Conservation (phyloP, 2,113 vertebrate genomes). For the Oryzias woworae region DNA sequence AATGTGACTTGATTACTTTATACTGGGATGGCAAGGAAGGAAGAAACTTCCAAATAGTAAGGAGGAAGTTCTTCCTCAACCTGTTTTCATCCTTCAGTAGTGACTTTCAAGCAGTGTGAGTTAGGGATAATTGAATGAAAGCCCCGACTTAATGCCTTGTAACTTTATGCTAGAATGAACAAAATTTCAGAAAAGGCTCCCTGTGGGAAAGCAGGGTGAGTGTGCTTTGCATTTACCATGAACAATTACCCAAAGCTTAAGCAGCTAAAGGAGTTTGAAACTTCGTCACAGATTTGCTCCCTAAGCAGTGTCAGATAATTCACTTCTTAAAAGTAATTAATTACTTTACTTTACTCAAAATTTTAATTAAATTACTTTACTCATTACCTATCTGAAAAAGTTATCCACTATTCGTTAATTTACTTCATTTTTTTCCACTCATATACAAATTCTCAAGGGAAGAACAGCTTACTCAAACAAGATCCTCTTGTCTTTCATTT, state of each 20-base stretch:
- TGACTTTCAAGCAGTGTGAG: not conserved
- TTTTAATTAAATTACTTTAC: too few relatives aligned
- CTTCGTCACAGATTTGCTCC: not conserved
- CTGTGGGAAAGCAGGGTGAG: not conserved
- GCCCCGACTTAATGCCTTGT: not conserved
- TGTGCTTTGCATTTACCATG: not conserved
- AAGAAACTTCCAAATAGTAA: not conserved
- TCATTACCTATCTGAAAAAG: too few relatives aligned
- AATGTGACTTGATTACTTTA: too few relatives aligned
- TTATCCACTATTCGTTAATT: too few relatives aligned
- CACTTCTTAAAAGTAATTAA: too few relatives aligned
- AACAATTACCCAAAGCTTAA: constrained; percentile 1
- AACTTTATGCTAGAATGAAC: not conserved
- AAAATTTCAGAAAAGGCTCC: too few relatives aligned
- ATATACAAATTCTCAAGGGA: too few relatives aligned
- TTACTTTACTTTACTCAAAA: too few relatives aligned
- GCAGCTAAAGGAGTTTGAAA: not conserved
- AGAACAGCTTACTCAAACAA: too few relatives aligned
- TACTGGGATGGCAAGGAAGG: not conserved
- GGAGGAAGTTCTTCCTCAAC: not conserved
- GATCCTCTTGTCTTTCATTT: too few relatives aligned
- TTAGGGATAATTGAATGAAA: not conserved
- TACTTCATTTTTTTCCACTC: too few relatives aligned
- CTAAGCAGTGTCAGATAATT: too few relatives aligned
- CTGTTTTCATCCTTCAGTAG: not conserved